Base-by-base conservation (phyloP, 2,888 invertebrate genomes). In the Terebella lapidaria region DNA sequence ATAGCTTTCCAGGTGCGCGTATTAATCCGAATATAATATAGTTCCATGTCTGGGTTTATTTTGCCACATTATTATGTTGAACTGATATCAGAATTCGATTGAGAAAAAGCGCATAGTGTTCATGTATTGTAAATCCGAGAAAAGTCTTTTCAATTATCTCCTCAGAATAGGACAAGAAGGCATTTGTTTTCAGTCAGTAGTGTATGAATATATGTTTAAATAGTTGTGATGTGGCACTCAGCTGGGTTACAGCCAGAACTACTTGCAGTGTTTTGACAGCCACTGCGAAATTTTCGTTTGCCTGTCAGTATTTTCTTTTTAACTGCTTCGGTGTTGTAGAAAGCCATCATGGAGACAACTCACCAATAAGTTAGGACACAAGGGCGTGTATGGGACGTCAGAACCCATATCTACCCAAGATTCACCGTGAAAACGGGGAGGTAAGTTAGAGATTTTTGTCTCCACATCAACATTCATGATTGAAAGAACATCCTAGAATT, bases 341-440 rank as follows among this genome's bases (percentile, higher is more conserved):
- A 27, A 25, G 10, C 49, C 18, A 24, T 35, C 22, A 53, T 53
- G 53, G 53, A 53, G 53, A 15, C 53, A 5, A 15, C 5, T 5
- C 15, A 5, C 28, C 53, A 53, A 22, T 53, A 53, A 28, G 22
- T 18, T 26, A 28, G 5, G 15, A 26, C 4, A 27, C 28, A 28
- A 22, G 5, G 15, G 22, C 57, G 51, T 61, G 26, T 61, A 61
- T 61, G 61, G 61, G 61, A 61, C 61, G 35, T 49, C 28, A 51
- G 58, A 27, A 54, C 61, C 61, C 61, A 58, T 24, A 53, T 53
- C 22, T 61, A 49, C 47, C n/a, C 51, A 35, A 54, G 51, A 49
- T 47, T 58, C 61, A 47, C 58, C 61, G 54, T 61, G 57, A 55
- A 61, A 58, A 58, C 61, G 61, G 61, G 61, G 54, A 61, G 61